Evolutionary conservation across 2,888 invertebrate genomes (phyloP).

Genomic region (Drosophila colorata): DNA sequence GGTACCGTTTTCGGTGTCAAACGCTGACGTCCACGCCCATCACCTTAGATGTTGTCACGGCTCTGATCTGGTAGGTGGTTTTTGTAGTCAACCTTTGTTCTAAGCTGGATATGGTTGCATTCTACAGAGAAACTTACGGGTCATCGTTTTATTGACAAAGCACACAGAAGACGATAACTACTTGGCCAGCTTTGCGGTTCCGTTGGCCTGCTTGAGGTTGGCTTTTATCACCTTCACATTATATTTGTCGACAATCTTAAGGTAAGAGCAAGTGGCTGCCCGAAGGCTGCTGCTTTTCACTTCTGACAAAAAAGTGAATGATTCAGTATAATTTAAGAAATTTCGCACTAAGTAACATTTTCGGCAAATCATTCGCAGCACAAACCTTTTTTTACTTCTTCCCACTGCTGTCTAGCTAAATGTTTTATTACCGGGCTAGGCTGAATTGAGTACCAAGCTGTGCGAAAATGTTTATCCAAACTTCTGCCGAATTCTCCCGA

Average conservation of each 20-base stretch:
- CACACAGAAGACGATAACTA: too few relatives aligned
- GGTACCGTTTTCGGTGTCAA: conserved; percentile 23
- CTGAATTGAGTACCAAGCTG: too few relatives aligned
- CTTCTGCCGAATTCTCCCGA: too few relatives aligned
- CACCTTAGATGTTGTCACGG: conserved; percentile 20
- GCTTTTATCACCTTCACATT: conserved; percentile 45
- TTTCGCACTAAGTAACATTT: background rate
- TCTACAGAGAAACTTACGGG: conserved; percentile 69
- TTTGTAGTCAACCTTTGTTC: conserved; percentile 28
- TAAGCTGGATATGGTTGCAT: conserved; percentile 42
- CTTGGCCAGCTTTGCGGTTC: conserved; percentile 51
- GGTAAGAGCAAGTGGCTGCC: background rate
- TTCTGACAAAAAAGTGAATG: too few relatives aligned
- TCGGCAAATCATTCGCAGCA: too few relatives aligned
- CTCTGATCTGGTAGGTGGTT: conserved; percentile 27
- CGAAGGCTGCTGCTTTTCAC: too few relatives aligned
- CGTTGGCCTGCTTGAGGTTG: conserved; percentile 18
- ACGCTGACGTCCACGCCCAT: conserved; percentile 12
- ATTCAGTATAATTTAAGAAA: conserved; percentile 39
- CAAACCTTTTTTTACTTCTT: too few relatives aligned
- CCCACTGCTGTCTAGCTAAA: too few relatives aligned
- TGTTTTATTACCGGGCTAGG: too few relatives aligned
- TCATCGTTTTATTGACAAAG: conserved; percentile 69
- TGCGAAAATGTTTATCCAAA: too few relatives aligned
- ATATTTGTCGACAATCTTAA: conserved; percentile 42